Base-by-base conservation (phyloP, 2,797 vertebrate genomes). In the Protonibea diacanthus region DNA sequence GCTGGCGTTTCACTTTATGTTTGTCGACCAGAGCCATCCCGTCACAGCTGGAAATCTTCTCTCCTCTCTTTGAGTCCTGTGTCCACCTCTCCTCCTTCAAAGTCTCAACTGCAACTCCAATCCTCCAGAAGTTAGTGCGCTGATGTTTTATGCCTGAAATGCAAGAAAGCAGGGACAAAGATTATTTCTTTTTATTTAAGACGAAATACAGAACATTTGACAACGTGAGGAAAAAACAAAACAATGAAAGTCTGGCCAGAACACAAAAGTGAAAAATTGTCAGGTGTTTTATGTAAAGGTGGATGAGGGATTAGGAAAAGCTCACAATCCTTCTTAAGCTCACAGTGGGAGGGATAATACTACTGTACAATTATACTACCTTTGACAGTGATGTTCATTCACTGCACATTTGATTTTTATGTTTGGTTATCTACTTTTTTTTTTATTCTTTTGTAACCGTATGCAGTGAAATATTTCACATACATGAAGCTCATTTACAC, bases 1-100 rank as follows among this genome's bases (percentile, higher is more conserved):
- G 92, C 87, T 96, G 95, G 13, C 95, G 93, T 81, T 96, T 96
- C 61, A 96, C 95, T 95, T 95, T 96, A 80, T 96, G 95, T 90
- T 96, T 96, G 93, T 96, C 95, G 49, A 95, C 81, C 90, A 96
- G 91, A 88, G 95, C 94, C 95, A 96, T 96, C 67, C 82, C 78
- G 79, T 70, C 70, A 42, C 65, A 65, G 77, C 60, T 71, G 61
- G 27, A 81, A 73, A 60, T 8, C 27, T 42, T 69, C 75, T 81
- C 80, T 79, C 57, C 86, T 78, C 71, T 89, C 76, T 23, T 14
- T 76, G 84, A 63, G 44, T 73, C 71, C 67, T 59, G 59, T 61
- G 23, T 67, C 77, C 82, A 63, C 74, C 78, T 76, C 74, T 78
- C 70, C 75, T 80, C 72, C 74, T 86, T 63, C 66, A 76, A 76